Evolutionary conservation across 2,888 invertebrate genomes (phyloP), one percentile per base, ranked within the genome.

Genomic region (Amiota communis): DNA sequence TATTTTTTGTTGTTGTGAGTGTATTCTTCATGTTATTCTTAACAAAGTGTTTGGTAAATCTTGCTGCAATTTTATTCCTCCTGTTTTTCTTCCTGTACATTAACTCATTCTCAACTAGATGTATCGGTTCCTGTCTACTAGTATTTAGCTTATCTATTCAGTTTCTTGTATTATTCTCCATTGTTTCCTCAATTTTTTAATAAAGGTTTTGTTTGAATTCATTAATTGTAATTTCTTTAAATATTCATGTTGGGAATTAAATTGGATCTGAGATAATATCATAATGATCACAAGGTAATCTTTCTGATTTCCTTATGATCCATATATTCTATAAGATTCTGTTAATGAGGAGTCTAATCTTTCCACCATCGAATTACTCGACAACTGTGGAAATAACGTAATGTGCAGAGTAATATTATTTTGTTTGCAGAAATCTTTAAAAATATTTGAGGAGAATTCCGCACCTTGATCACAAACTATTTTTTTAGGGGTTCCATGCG

Each of bases 291-390:
- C 47, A 63, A 51, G 8, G 11, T 17, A 47, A n/a, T 13, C 64
- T 71, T 4, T n/a, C 6, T 47, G 57, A 46, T 71, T 71, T 61
- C n/a, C 17, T 13, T 57, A 70, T 61, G 13, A 59, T 23, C 20
- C 49, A 46, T 9, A 77, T 74, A 74, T 77, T 71, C 77, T 70
- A 49, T 74, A 75, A 48, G 76, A 77, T 74, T 79, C 77, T 6
- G 67, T 76, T 8, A 77, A 15, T 3, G 76, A 75, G 4, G 75
- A 78, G 57, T 78, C 72, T 11, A 77, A 68, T 47, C 75, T 49
- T 75, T 78, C 75, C 49, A 75, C 75, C 17, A 75, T 75, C 11
- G 75, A 63, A 59, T 76, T 78, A 48, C 73, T 74, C 15, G 69
- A 74, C 9, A 68, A 73, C 61, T 74, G 74, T 36, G 75, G 75